These are phyloP conservation scores for Magallana gigas DNA, from an alignment of 1,140 invertebrate genomes.

Conservation along the genomic window DNA sequence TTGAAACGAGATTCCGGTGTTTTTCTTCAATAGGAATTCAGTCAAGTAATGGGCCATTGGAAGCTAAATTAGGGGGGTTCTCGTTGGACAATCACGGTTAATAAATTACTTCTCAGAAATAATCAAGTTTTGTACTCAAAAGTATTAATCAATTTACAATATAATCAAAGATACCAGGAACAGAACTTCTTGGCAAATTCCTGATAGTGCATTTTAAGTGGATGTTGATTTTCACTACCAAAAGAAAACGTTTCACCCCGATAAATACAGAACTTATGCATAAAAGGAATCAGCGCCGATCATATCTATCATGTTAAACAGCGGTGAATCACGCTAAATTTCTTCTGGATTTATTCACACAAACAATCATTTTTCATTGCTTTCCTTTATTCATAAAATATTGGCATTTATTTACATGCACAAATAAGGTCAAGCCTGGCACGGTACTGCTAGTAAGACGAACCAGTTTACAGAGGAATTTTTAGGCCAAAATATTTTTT, in stretches of 20 bases:
- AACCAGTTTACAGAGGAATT: too few species aligned
- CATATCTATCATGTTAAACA: not conserved
- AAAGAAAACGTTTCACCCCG: not conserved
- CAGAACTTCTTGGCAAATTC: not conserved
- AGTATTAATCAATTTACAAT: slow-evolving; percentile 35
- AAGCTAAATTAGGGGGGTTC: slow-evolving; percentile 3
- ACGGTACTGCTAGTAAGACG: too few species aligned
- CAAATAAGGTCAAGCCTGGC: too few species aligned
- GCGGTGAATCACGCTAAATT: too few species aligned
- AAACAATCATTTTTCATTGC: too few species aligned
- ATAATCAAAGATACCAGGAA: slow-evolving; percentile 11
- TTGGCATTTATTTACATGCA: too few species aligned
- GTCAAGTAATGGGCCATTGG: slow-evolving; percentile 10
- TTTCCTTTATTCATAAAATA: too few species aligned
- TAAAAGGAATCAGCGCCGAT: not conserved
- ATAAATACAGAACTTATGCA: not conserved
- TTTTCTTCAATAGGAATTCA: slow-evolving; percentile 26
- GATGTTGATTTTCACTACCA: not conserved
- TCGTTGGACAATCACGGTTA: slow-evolving; percentile 29
- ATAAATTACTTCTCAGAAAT: slow-evolving; percentile 26
- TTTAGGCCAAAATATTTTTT: too few species aligned
- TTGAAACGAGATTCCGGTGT: not conserved
- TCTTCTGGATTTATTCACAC: too few species aligned
- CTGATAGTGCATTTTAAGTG: not conserved
- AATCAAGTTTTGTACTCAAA: slow-evolving; percentile 31